phyloP scores from a whole-genome alignment of 1,140 invertebrate species.

The Andrena cerasifolii region DNA sequence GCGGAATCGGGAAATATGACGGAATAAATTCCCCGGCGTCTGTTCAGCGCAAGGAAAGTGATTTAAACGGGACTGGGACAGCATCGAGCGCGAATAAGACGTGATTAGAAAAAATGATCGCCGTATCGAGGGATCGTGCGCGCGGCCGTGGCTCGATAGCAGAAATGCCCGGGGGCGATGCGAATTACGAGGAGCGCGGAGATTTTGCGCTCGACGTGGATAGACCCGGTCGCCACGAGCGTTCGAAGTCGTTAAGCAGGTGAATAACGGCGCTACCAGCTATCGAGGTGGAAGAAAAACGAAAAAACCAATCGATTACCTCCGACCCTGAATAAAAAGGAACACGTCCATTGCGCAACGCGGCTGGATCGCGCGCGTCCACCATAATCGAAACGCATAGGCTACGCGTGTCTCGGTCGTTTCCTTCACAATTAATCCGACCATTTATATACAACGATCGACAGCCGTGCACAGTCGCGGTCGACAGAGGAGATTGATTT shows the following conservation, averaged over 20 bases:
- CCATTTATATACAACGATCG: slow-evolving; percentile 57
- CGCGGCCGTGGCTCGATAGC: background rate
- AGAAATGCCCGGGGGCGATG: background rate
- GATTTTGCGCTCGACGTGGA: slow-evolving; percentile 26
- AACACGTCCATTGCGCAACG: slow-evolving; percentile 52
- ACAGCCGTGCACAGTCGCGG: slow-evolving; percentile 31
- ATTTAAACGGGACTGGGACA: background rate
- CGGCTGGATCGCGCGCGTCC: slow-evolving; percentile 9
- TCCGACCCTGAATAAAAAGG: slow-evolving; percentile 50
- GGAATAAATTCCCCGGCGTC: background rate
- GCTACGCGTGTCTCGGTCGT: slow-evolving; percentile 21
- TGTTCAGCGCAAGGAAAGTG: no score
- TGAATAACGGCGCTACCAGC: slow-evolving; percentile 38
- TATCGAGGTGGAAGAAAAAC: background rate
- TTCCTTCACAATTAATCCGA: slow-evolving; percentile 53
- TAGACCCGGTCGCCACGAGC: background rate
- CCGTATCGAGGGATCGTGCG: background rate
- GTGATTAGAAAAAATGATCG: background rate
- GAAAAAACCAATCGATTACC: slow-evolving; percentile 58
- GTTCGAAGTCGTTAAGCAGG: slow-evolving; percentile 44
- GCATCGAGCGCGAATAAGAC: background rate
- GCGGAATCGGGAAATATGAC: background rate
- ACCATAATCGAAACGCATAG: slow-evolving; percentile 33
- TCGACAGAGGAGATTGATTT: slow-evolving; percentile 35
- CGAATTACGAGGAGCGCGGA: background rate